These are phyloP conservation scores for Temnothorax rugatulus DNA, from an alignment of 2,888 invertebrate genomes.

Conservation along the genomic window DNA sequence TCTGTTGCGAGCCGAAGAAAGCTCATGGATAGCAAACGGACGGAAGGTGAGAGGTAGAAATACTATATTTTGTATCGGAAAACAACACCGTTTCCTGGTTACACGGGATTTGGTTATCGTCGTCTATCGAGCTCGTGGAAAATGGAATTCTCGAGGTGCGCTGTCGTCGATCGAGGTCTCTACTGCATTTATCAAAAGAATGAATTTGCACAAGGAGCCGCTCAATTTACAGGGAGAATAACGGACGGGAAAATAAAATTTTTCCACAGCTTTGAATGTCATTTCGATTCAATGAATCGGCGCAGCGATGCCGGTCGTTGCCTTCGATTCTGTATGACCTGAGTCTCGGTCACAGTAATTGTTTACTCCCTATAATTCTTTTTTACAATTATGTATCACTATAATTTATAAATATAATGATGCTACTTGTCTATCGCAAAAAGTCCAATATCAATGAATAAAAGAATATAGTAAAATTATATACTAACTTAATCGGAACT, in stretches of 20 bases:
- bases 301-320: not conserved
- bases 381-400: not conserved
- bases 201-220: slow-evolving; percentile 56
- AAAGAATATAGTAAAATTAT: not conserved
- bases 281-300: slow-evolving; percentile 25
- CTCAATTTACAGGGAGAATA: slow-evolving; percentile 45
- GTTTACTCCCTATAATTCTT: not conserved
- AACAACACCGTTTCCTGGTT: slow-evolving; percentile 51
- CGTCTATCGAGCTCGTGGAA: slow-evolving; percentile 46
- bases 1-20: not conserved
- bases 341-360: not conserved
- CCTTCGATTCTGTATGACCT: not conserved
- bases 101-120: slow-evolving; percentile 53
- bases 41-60: not conserved
- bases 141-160: slow-evolving; percentile 40
- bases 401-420: not conserved
- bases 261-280: slow-evolving; percentile 42
- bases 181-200: slow-evolving; percentile 55
- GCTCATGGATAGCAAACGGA: not conserved
- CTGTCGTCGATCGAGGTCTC: slow-evolving; percentile 22
- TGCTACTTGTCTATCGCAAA: not conserved
- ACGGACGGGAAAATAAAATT: slow-evolving; percentile 36
- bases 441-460: not conserved
- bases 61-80: slow-evolving; percentile 48
- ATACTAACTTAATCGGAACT: not conserved